Conservation (phyloP, 2,888 invertebrate genomes). For the Apamea crenata region DNA sequence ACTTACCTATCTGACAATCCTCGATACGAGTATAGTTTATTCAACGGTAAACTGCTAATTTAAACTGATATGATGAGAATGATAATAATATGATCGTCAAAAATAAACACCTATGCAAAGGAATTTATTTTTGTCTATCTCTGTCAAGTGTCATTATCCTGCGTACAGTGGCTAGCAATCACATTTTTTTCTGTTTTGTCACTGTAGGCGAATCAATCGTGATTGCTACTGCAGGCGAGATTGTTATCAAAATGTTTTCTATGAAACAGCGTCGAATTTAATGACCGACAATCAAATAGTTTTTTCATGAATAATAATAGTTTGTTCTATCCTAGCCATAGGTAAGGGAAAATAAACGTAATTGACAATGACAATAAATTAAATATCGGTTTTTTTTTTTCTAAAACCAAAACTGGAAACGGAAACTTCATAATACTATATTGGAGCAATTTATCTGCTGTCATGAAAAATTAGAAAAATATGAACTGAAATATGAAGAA, state of each 20-base stretch:
- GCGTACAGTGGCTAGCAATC: background rate
- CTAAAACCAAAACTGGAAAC: constrained; percentile 3
- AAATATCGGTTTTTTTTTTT: background rate
- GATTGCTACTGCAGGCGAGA: constrained; percentile 3
- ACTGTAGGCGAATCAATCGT: background rate
- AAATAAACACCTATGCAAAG: background rate
- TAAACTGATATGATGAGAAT: no score
- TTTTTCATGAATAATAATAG: no score
- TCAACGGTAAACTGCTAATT: no score
- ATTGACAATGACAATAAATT: background rate
- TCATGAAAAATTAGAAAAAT: constrained; percentile 15
- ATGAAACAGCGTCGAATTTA: background rate
- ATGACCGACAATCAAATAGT: background rate
- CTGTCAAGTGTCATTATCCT: no score
- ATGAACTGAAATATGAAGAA: background rate
- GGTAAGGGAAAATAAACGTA: background rate
- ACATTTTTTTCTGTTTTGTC: background rate
- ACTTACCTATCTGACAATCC: no score
- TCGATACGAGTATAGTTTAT: no score
- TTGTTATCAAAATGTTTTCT: background rate
- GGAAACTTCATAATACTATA: background rate
- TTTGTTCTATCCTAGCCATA: background rate
- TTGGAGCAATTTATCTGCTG: constrained; percentile 7
- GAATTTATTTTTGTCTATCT: no score
- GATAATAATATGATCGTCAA: background rate